A percentile compares a stretch with the other conserved stretches of the same genome.
phyloP scores from a whole-genome alignment of 2,113 vertebrate genomes.

The Zeus faber region DNA sequence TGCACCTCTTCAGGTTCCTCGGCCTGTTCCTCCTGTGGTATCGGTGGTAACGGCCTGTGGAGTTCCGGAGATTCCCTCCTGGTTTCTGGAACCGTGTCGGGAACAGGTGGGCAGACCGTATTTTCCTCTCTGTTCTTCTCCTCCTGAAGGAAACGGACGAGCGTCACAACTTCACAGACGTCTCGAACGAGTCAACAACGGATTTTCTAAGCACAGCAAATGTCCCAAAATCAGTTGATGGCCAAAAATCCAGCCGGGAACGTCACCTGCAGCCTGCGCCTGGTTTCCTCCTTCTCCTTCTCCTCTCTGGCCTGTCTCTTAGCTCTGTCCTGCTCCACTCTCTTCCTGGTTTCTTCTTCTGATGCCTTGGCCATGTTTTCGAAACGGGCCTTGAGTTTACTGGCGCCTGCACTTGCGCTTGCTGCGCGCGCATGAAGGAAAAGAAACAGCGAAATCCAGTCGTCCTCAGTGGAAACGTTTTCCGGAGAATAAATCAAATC shows the following conservation, averaged over 20 bases:
- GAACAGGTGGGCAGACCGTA: conserved; percentile 48
- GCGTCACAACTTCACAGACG: too few species aligned
- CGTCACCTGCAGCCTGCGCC: conserved; percentile 55
- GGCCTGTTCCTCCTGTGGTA: conserved; percentile 14
- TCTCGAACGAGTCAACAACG: too few species aligned
- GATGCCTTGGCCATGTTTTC: conserved; percentile 84
- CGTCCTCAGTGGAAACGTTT: too few species aligned
- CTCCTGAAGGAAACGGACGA: conserved; percentile 54
- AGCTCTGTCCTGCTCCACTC: conserved; percentile 72
- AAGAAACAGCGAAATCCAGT: too few species aligned
- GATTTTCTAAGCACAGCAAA: too few species aligned
- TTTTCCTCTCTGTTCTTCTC: conserved; percentile 46
- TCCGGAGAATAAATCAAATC: too few species aligned
- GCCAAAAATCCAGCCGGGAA: too few species aligned
- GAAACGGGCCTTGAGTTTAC: conserved; percentile 85
- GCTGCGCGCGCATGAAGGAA: too few species aligned
- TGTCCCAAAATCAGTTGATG: too few species aligned
- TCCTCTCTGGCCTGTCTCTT: conserved; percentile 73
- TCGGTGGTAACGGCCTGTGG: conserved; percentile 24
- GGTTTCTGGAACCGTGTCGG: conserved; percentile 46
- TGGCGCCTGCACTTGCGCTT: conserved; percentile 70
- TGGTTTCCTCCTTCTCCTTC: conserved; percentile 66
- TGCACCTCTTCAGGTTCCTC: conserved; percentile 21
- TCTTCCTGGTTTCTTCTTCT: conserved; percentile 77
- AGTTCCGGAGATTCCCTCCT: conserved; percentile 34